A percentile compares a stretch with the other conserved stretches of the same genome.
These are phyloP conservation scores for Oryctolagus cuniculus DNA, from an alignment of 2,113 vertebrate species.

Conservation along the genomic window DNA sequence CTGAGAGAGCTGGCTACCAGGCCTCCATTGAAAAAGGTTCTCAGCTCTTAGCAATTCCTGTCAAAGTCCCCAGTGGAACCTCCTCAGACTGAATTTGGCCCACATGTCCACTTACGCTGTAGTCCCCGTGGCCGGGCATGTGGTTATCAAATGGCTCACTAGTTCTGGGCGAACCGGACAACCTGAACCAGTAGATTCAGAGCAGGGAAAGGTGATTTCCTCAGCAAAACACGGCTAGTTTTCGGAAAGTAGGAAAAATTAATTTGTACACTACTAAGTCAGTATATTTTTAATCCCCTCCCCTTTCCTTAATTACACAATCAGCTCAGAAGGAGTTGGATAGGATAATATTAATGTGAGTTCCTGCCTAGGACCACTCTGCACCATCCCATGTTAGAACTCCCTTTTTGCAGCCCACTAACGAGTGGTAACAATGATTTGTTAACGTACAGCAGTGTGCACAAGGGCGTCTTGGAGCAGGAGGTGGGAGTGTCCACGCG, in stretches of 20 bases:
- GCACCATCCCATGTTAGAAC: neutral
- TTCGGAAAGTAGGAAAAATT: neutral
- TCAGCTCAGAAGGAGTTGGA: neutral
- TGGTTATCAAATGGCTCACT: neutral
- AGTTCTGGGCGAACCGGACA: neutral
- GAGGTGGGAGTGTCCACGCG: accelerated
- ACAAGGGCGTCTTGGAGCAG: neutral
- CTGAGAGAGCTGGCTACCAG: neutral
- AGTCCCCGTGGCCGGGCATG: neutral
- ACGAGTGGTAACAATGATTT: neutral
- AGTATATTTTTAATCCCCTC: neutral
- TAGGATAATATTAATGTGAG: neutral
- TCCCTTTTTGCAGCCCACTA: neutral
- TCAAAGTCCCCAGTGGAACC: neutral
- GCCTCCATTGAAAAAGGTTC: neutral
- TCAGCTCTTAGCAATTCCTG: neutral
- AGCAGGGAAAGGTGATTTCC: neutral
- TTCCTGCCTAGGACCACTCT: neutral
- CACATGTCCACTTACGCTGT: neutral
- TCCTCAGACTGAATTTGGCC: neutral
- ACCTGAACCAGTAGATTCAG: neutral
- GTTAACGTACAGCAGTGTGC: neutral
- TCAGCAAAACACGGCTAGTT: neutral
- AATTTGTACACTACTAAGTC: neutral
- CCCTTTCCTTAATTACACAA: neutral